Evolutionary conservation across 2,888 invertebrate species (phyloP).

Genomic region (Dynastes grantii): DNA sequence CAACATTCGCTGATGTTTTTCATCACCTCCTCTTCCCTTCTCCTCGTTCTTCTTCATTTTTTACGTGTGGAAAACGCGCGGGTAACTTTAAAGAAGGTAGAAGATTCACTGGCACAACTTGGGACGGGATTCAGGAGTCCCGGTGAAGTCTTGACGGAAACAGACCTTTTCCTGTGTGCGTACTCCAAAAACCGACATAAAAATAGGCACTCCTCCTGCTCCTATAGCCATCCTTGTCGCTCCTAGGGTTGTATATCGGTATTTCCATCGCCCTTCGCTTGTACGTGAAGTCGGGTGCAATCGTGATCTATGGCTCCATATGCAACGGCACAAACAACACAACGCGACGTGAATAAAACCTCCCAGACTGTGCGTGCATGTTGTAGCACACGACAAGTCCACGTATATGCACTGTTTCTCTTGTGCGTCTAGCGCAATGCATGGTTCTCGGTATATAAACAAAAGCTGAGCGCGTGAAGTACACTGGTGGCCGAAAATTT

Average conservation of each 20-base stretch:
- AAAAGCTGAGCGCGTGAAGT: neutral
- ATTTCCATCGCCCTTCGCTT: too few relatives aligned
- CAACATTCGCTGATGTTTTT: constrained; percentile 1
- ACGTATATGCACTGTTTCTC: neutral
- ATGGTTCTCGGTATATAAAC: constrained; percentile 16
- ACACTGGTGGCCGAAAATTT: neutral
- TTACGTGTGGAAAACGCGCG: neutral
- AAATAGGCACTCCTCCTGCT: constrained; percentile 54
- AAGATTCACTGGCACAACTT: neutral
- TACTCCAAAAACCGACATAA: constrained; percentile 57
- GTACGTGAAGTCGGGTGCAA: too few relatives aligned
- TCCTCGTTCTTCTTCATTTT: too few relatives aligned
- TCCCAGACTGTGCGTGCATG: neutral
- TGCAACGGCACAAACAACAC: neutral
- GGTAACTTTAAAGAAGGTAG: neutral
- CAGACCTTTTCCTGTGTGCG: constrained; percentile 61
- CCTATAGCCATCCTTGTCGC: neutral
- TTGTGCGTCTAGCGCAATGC: neutral
- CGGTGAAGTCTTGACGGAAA: constrained; percentile 59
- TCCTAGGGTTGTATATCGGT: neutral
- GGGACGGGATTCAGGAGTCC: constrained; percentile 46
- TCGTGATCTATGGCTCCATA: constrained; percentile 19
- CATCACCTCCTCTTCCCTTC: neutral
- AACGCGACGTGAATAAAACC: neutral
- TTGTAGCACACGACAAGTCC: too few relatives aligned